Conservation (phyloP, 2,113 vertebrate genomes). For the Himantopus leucocephalus region DNA sequence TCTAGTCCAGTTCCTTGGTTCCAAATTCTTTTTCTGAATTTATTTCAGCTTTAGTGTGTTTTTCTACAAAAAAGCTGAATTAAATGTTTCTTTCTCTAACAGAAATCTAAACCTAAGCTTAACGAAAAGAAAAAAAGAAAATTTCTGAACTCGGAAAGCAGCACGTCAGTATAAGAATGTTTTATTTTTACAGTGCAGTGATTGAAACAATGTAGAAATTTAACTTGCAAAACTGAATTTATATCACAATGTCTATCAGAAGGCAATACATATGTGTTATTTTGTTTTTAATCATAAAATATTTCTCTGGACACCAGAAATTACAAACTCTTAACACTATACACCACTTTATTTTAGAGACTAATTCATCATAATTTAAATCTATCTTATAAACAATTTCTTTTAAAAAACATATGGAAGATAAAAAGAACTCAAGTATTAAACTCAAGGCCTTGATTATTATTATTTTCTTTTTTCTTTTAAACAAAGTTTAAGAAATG, state of each 20-base stretch:
- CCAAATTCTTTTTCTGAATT: neutral
- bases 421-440: conserved; percentile 70
- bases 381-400: conserved; percentile 58
- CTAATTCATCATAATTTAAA: conserved; percentile 39
- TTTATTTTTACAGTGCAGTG: conserved; percentile 59
- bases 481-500: conserved; percentile 51
- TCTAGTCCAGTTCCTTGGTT: neutral
- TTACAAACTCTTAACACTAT: conserved; percentile 49
- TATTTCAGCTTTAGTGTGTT: neutral
- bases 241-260: conserved; percentile 48
- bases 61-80: neutral
- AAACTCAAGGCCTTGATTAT: conserved; percentile 34
- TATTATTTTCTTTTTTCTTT: neutral
- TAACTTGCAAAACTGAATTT: conserved; percentile 54
- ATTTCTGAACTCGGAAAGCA: neutral
- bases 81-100: neutral
- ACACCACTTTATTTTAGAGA: neutral
- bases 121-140: neutral
- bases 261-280: neutral
- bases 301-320: conserved; percentile 59
- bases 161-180: conserved; percentile 58
- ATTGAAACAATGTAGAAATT: conserved; percentile 57
- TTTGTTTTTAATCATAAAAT: conserved; percentile 53
- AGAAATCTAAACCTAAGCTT: neutral
- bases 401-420: conserved; percentile 51